phyloP scores from a whole-genome alignment of 2,113 vertebrate genomes.

The Hirundichthys speculiger region DNA sequence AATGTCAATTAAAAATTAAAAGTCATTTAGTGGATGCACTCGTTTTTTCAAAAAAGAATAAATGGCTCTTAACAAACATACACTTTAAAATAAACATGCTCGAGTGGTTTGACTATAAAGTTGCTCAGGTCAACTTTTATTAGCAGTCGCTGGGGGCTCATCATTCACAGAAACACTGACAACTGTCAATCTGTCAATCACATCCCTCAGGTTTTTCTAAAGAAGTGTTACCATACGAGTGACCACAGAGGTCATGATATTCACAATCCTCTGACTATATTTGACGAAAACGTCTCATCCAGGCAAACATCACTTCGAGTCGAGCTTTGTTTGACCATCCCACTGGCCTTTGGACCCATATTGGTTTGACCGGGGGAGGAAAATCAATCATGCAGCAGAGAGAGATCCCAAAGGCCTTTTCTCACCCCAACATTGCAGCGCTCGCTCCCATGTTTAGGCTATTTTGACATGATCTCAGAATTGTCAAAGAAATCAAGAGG shows the following conservation, averaged over 20 bases:
- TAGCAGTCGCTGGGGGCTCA: constrained; percentile 9
- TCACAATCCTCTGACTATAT: constrained; percentile 21
- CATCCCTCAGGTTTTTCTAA: constrained; percentile 18
- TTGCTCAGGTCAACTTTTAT: constrained; percentile 17
- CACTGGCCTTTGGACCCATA: constrained; percentile 59
- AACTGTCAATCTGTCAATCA: constrained; percentile 43
- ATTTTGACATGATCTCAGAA: constrained; percentile 59
- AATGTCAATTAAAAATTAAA: constrained; percentile 25
- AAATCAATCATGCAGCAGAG: constrained; percentile 69
- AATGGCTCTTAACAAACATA: too few relatives aligned
- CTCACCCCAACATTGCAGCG: constrained; percentile 51
- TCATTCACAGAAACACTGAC: constrained; percentile 16
- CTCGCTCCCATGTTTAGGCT: constrained; percentile 49
- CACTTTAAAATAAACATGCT: too few relatives aligned
- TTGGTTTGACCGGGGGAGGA: constrained; percentile 59
- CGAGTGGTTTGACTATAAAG: background rate
- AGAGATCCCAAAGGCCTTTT: constrained; percentile 64
- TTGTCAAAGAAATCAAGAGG: constrained; percentile 53
- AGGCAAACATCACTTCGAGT: constrained; percentile 58
- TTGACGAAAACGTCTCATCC: constrained; percentile 58
- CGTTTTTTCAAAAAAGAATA: constrained; percentile 21
- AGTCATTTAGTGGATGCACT: constrained; percentile 8
- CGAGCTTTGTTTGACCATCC: constrained; percentile 55
- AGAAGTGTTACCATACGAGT: constrained; percentile 25
- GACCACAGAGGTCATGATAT: constrained; percentile 55